A percentile compares a stretch with the other conserved stretches of the same genome.
phyloP scores from a whole-genome alignment of 1,140 invertebrate species.

The Oryzaephilus surinamensis region DNA sequence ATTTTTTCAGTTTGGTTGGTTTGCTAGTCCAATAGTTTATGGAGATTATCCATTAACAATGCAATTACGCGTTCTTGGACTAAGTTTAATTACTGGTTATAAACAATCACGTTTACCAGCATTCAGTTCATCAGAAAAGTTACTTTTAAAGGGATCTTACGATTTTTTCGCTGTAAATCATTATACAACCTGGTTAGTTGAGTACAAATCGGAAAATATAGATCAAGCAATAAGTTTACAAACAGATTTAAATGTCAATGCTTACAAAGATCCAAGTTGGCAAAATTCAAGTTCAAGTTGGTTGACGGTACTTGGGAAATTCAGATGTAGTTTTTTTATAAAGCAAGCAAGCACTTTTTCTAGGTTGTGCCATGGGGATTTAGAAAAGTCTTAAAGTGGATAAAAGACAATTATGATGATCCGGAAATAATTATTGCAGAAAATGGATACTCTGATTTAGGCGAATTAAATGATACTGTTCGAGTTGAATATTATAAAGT shows the following conservation, averaged over 20 bases:
- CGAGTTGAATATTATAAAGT: constrained; percentile 41
- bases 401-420: constrained; percentile 54
- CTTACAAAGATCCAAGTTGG: constrained; percentile 24
- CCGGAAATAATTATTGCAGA: constrained; percentile 60
- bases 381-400: constrained; percentile 55
- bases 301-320: no score
- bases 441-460: constrained; percentile 52
- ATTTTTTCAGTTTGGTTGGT: constrained; percentile 47
- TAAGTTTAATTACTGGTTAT: constrained; percentile 37
- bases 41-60: constrained; percentile 30
- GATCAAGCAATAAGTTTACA: no score
- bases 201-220: no score
- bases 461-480: constrained; percentile 38
- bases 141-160: constrained; percentile 2
- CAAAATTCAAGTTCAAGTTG: constrained; percentile 15
- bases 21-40: constrained; percentile 45
- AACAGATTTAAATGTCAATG: constrained; percentile 20
- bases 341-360: no score
- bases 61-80: constrained; percentile 30
- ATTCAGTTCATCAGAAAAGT: constrained; percentile 44
- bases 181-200: constrained; percentile 38
- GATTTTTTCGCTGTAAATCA: constrained; percentile 31
- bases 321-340: no score
- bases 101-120: constrained; percentile 42
- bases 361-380: constrained; percentile 10